Evolutionary conservation across 1,140 invertebrate species (phyloP), one percentile per base, ranked within the genome.

Genomic region (Druon quercuslanigerum): DNA sequence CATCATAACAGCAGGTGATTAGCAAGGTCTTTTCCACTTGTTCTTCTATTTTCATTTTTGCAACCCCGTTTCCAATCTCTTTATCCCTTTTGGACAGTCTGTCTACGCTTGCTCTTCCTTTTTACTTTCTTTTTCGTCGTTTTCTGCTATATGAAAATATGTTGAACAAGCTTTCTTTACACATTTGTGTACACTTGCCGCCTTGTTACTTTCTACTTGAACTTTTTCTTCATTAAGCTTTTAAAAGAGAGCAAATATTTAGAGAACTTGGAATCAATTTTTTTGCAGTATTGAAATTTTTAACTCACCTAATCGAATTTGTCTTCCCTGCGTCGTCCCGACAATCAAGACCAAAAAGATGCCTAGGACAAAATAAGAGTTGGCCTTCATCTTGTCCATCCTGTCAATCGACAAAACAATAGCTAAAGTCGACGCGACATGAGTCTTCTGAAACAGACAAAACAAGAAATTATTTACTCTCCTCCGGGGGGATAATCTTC

Each of bases 301-400:
- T 60, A 66, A 33, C 85, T 90, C 71, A 90, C 89, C 89, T 51
- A 90, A 71, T 75, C 83, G 86, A 79, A 90, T 74, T 14, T 75
- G 8, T 74, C 85, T 79, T 72, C 76, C 81, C 66, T 78, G 76
- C 13, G 73, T 73, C 12, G 74, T 70, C 66, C 73, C 81, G 76
- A 87, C 72, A 19, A 73, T 66, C 75, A 88, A 73, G 71, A 87
- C 79, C 50, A 79, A 78, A 71, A 89, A 77, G 71, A 89, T 79
- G 25, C 79, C 84, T 13, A 90, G 70, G 72, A 88, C 78, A 40
- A 87, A 71, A 66, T 71, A 79, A 52, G 77, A 77, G 71, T 78
- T 83, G 78, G 84, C 78, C 82, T 84, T 85, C 89, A 89, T 90
- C 78, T 82, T 84, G 84, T 83, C 73, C 79, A 52, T 81, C 76